Evolutionary conservation across 2,888 invertebrate genomes (phyloP), one percentile per base, ranked within the genome.

Genomic region (Elmis aenea): DNA sequence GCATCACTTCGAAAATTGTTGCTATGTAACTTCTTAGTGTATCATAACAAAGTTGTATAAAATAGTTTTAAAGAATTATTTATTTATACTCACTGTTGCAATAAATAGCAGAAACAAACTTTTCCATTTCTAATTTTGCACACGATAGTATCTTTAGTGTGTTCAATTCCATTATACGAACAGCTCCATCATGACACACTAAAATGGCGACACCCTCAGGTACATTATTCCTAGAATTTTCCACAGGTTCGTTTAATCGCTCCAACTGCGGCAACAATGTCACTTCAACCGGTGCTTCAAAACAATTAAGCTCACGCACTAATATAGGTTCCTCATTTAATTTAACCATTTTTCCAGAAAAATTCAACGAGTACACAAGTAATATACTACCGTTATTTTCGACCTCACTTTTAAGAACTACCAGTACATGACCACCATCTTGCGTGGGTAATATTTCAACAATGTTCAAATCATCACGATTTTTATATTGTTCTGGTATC

Each of bases 61-160:
- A n/a, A n/a, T n/a, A n/a, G n/a, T n/a, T n/a, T n/a, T n/a, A n/a
- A n/a, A n/a, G n/a, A n/a, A n/a, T n/a, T n/a, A n/a, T n/a, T n/a
- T n/a, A n/a, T n/a, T n/a, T 18, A 30, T 33, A 71, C 75, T 72
- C 68, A 70, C 90, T 89, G 38, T 86, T 84, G 63, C 92, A 92
- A 64, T 87, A 92, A 1, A 84, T 83, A 2, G 85, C 85, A 0
- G 90, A 86, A 8, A 87, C 78, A 58, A 91, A 90, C 56, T 78
- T 80, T 25, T 80, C 78, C 21, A 76, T 75, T 1, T 81, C 79
- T 20, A 83, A 75, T 48, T 75, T 74, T 14, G 85, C 83, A 43
- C 79, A 77, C 1, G 83, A 80, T 3, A 85, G 66, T 3, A 77
- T 74, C 47, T 76, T 77, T 46, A 91, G 75, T 30, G 81, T 81